A percentile compares a stretch with the other conserved stretches of the same genome.
Evolutionary conservation across 2,113 vertebrate genomes (phyloP).

Genomic region (Theropithecus gelada): DNA sequence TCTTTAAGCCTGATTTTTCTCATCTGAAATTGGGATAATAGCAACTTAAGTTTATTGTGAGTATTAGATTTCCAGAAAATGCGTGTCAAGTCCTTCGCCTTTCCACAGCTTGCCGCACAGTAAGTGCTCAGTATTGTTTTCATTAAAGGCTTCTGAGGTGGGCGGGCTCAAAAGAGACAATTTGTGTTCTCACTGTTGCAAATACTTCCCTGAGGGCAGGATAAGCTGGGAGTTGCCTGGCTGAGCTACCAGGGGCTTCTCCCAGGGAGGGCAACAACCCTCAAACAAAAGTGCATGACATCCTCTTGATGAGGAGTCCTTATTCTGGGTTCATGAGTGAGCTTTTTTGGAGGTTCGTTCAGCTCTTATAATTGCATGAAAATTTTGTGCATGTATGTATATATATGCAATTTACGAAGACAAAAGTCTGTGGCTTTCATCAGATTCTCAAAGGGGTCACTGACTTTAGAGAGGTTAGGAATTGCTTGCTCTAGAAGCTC

Average conservation of each 20-base stretch:
- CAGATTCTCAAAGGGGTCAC: background rate
- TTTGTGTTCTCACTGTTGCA: slow-evolving; percentile 33
- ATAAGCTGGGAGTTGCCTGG: background rate
- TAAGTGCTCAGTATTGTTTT: background rate
- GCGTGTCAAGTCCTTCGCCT: background rate
- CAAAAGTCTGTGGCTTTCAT: background rate
- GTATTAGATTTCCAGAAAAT: slow-evolving; percentile 48
- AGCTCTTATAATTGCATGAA: background rate
- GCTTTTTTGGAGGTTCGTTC: background rate
- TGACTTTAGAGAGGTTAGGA: background rate
- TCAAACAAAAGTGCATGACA: background rate
- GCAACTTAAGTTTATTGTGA: slow-evolving; percentile 25
- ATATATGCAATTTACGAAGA: background rate
- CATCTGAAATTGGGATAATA: slow-evolving; percentile 3
- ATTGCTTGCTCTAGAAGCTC: background rate
- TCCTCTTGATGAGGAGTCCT: background rate
- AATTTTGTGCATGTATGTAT: background rate
- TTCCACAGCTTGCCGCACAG: background rate
- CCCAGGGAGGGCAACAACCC: background rate
- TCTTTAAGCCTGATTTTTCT: slow-evolving; percentile 4
- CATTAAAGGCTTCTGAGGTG: slow-evolving; percentile 33
- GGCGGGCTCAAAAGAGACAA: background rate
- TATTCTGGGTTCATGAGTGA: background rate
- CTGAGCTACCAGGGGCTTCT: background rate
- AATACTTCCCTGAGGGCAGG: background rate